Evolutionary conservation across 2,797 vertebrate species (phyloP).

Genomic region (Atherinosoma microstoma): DNA sequence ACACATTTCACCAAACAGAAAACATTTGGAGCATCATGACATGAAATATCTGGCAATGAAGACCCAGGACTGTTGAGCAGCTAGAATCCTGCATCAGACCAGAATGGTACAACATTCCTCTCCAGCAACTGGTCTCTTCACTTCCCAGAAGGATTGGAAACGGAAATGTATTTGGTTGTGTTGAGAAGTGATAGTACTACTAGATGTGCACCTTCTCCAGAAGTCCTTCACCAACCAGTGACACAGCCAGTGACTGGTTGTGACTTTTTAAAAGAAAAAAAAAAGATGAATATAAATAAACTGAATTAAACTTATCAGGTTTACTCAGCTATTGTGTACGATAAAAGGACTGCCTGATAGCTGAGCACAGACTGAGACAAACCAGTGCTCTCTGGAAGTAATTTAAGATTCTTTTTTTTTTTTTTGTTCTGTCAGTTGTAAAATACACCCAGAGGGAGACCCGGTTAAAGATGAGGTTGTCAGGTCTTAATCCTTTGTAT

Average conservation of each 20-base stretch:
- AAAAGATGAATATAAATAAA: background rate
- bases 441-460: too few species aligned
- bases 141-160: background rate
- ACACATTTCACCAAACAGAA: too few species aligned
- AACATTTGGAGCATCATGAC: too few species aligned
- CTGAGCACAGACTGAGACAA: background rate
- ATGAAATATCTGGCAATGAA: too few species aligned
- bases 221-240: conserved; percentile 1
- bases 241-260: background rate
- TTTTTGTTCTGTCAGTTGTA: too few species aligned
- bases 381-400: background rate
- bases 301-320: background rate
- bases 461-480: too few species aligned
- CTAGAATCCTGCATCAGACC: too few species aligned
- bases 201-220: background rate
- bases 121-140: too few species aligned
- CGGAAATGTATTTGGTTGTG: background rate
- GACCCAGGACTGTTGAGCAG: too few species aligned
- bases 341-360: background rate
- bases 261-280: background rate
- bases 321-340: background rate
- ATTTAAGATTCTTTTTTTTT: background rate
- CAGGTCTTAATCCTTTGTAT: too few species aligned
- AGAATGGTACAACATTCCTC: too few species aligned
- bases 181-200: background rate